Evolutionary conservation across 1,140 invertebrate genomes (phyloP), one percentile per base, ranked within the genome.

Genomic region (Dufourea novaeangliae): DNA sequence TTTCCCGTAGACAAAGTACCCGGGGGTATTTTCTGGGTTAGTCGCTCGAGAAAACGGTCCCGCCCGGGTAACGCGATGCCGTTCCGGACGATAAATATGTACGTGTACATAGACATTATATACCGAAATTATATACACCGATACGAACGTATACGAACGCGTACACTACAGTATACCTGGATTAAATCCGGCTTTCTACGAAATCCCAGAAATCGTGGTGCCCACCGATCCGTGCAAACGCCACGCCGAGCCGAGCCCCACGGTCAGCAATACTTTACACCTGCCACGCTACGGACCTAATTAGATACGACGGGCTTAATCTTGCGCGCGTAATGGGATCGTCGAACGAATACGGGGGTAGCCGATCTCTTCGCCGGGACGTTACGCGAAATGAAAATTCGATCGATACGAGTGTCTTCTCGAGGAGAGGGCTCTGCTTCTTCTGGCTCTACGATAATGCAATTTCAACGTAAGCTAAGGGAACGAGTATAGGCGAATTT

Each of bases 21-120:
- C n/a, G n/a, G n/a, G 63, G 34, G 63, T 78, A 83, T 82, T 83
- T 82, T 83, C 79, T 71, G 63, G 81, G 81, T 78, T 83, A 82
- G 68, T 46, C 62, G 72, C 75, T 66, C 68, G 62, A 66, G 79
- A 67, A 81, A 82, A 68, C 50, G 68, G 32, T n/a, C n/a, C n/a
- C 57, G 63, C 29, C 29, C 39, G 50, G 29, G 39, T 37, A 57
- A 37, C 54, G 52, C 59, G 37, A 52, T 52, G 50, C 75, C 52
- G 54, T 75, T 74, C 64, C 75, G 29, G 17, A 41, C 73, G 70
- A 84, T 84, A 84, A 83, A 84, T 79, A 75, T 70, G 73, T 54
- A 54, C 72, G 32, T 2, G 37, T 1, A 0, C 39, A 61, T n/a
- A 8, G 25, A 7, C 37, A 0, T 17, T 5, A 1, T 50, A 20